Evolutionary conservation across 2,888 invertebrate species (phyloP), one percentile per base, ranked within the genome.

Genomic region (Orgyia antiqua): DNA sequence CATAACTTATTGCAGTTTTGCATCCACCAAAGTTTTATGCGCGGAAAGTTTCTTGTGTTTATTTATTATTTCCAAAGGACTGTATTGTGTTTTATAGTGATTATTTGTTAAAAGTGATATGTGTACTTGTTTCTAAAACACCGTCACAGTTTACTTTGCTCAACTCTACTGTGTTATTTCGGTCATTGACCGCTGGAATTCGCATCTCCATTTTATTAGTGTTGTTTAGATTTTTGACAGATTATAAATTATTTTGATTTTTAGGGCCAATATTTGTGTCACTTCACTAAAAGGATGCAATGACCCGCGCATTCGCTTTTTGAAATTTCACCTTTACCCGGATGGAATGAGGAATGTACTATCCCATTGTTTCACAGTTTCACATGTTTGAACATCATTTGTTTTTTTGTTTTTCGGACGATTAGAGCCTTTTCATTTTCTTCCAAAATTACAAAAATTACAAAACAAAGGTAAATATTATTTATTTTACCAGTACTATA

Each of bases 401-500:
- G 86, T 86, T 86, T 86, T 83, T 86, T 86, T 86, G 84, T 83
- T 86, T 86, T 84, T 86, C 83, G 84, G 84, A 82, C 84, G 79
- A 76, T 78, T 82, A 82, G 73, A 79, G 71, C 73, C 71, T 72
- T 78, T 74, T 80, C 71, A 79, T 76, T 84, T 84, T 78, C 80
- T 83, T 78, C 82, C 83, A 86, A 86, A 86, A 84, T 86, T 86
- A 75, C 84, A 82, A 84, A 86, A 84, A 84, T 84, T 82, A 67
- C 79, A 75, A 83, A 80, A 66, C 79, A 78, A 69, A 86, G 86
- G 86, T 86, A 86, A 86, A 65, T 86, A 83, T 80, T 51, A 62
- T 60, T 62, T 45, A 36, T 47, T 42, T 46, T 34, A 30, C 30
- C 50, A 32, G 29, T 47, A 50, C 33, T 41, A 36, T 42, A 41